Base-by-base conservation (phyloP, 2,888 invertebrate species). In the Elysia crispata region DNA sequence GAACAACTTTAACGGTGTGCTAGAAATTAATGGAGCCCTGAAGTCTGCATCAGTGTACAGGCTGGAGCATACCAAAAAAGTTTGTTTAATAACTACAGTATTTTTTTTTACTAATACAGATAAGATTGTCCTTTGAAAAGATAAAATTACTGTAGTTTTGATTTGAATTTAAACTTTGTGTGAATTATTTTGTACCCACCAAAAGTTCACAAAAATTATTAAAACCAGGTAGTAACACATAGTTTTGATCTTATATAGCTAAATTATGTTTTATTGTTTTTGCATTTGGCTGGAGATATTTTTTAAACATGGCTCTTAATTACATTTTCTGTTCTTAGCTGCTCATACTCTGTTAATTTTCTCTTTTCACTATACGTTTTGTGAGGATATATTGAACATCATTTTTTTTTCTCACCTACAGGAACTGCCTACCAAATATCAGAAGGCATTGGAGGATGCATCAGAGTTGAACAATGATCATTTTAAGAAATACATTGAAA, bases 1-100 rank as follows among this genome's bases (percentile, higher is more conserved):
- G 83, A 99, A 99, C 93, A 99, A 99, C 94, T 99, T 99, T 93
- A 99, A 98, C 93, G 99, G 98, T 0, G 97, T 99, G 77, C 93
- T 99, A 79, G 98, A 98, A 54, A 96, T 98, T 81, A 96, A 96
- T 73, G 96, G 97, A 80, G 98, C 98, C 50, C 95, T 97, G 93
- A 96, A 95, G 77, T 97, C 97, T 57, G 97, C 98, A 20, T 95
- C 98, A 76, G 97, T 99, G 72, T 96, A 96, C 92, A 93, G 99
- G 41, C 94, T 99, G 76, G 95, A 95, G 88, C 95, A 95, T 89
- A 98, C 98, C 72, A 91, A 90, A 83, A 90, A 87, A 86, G 92
- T 92, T 83, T 88, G 89, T 87, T 31, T 6, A 41, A 6, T 41
- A 11, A 6, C 41, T 41, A 41, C 11, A 6, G 3, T 41, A 41